These are phyloP conservation scores for Gerris lacustris DNA, from an alignment of 2,888 invertebrate species.

Conservation along the genomic window DNA sequence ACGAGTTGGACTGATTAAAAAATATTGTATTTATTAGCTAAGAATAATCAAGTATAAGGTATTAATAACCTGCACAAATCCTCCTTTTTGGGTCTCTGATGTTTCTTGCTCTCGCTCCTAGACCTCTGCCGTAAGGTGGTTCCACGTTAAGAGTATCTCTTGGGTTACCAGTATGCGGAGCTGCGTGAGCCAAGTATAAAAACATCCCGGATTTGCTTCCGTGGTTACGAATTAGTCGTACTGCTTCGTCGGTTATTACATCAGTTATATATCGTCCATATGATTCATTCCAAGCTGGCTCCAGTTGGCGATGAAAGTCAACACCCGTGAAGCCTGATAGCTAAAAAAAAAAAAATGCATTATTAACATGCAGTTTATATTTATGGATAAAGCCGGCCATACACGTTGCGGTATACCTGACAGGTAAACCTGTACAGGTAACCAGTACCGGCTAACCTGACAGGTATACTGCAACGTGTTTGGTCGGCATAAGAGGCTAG, in stretches of 20 bases:
- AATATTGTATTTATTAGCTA: no score
- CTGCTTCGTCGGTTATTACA: constrained; percentile 52
- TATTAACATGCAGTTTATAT: background rate
- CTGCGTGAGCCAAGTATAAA: constrained; percentile 64
- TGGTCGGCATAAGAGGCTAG: no score
- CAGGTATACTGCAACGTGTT: no score
- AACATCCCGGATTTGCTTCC: constrained; percentile 43
- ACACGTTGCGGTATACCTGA: no score
- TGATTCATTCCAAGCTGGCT: constrained; percentile 41
- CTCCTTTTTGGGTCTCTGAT: constrained; percentile 50
- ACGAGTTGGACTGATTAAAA: no score
- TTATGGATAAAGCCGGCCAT: no score
- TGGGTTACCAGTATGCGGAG: constrained; percentile 62
- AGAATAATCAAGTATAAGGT: background rate
- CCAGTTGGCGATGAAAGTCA: constrained; percentile 47
- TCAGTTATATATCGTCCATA: constrained; percentile 57
- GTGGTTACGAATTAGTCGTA: constrained; percentile 45
- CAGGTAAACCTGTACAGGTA: no score
- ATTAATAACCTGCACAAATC: background rate
- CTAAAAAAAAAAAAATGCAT: background rate
- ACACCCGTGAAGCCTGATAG: constrained; percentile 37
- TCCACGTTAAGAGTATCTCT: constrained; percentile 36
- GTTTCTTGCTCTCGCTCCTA: constrained; percentile 43
- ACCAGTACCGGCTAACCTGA: no score
- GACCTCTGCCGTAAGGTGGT: constrained; percentile 41